Evolutionary conservation across 2,888 invertebrate species (phyloP).

Genomic region (Eretmocerus hayati): DNA sequence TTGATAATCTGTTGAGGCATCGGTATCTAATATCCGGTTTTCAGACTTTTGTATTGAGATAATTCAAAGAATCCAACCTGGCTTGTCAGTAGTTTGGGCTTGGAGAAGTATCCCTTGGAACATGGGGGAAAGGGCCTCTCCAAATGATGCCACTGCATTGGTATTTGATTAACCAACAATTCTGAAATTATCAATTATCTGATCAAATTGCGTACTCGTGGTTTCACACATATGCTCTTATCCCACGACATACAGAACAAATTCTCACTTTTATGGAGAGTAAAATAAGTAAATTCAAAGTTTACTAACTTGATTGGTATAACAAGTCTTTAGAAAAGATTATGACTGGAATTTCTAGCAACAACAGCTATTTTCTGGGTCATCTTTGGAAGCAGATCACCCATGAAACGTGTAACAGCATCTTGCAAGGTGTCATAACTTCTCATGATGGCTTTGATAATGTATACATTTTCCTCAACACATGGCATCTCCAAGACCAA

Average conservation of each 20-base stretch:
- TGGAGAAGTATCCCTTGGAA: slow-evolving; percentile 92
- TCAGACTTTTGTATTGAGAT: slow-evolving; percentile 74
- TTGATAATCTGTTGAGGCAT: slow-evolving; percentile 80
- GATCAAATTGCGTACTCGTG: too few relatives aligned
- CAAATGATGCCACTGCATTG: slow-evolving; percentile 76
- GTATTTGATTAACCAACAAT: slow-evolving; percentile 80
- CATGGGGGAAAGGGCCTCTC: slow-evolving; percentile 87
- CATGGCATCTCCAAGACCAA: slow-evolving; percentile 63
- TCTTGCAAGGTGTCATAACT: slow-evolving; percentile 77
- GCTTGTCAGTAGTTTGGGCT: slow-evolving; percentile 47
- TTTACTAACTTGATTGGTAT: slow-evolving; percentile 70
- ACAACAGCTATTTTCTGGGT: slow-evolving; percentile 76
- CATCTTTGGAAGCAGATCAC: slow-evolving; percentile 73
- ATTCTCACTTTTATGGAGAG: neutral
- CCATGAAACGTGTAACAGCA: slow-evolving; percentile 70
- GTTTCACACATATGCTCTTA: too few relatives aligned
- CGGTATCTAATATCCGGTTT: slow-evolving; percentile 78
- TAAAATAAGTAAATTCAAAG: neutral
- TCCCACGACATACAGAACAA: too few relatives aligned
- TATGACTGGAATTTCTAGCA: slow-evolving; percentile 93
- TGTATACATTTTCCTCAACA: slow-evolving; percentile 91
- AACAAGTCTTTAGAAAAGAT: slow-evolving; percentile 91
- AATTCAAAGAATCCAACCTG: slow-evolving; percentile 83
- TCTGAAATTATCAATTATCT: too few relatives aligned
- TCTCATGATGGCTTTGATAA: slow-evolving; percentile 97